Evolutionary conservation across 2,888 invertebrate species (phyloP).

Genomic region (Tipula helvola): DNA sequence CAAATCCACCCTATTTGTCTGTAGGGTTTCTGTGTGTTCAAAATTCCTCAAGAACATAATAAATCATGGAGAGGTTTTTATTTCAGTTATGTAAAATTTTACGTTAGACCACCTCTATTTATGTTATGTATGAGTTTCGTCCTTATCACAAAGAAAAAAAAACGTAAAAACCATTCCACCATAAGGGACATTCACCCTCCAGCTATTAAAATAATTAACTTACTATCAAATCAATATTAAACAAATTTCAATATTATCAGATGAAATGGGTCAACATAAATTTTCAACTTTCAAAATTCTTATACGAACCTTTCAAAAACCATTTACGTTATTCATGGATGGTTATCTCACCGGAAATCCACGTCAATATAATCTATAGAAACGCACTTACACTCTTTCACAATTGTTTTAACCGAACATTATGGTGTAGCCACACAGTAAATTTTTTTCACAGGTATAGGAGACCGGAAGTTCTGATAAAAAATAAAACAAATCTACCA

Average conservation of each 20-base stretch:
- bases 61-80: too few species aligned
- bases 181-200: not conserved
- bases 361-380: not conserved
- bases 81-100: too few species aligned
- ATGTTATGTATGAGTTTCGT: too few species aligned
- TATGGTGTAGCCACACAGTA: not conserved
- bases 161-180: not conserved
- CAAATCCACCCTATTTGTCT: too few species aligned
- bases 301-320: not conserved
- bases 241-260: not conserved
- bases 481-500: not conserved
- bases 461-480: not conserved
- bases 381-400: not conserved
- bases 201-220: not conserved
- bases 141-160: too few species aligned
- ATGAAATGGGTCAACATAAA: not conserved
- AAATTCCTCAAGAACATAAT: too few species aligned
- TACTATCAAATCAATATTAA: not conserved
- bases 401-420: not conserved
- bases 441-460: not conserved
- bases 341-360: not conserved
- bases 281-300: not conserved
- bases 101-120: too few species aligned
- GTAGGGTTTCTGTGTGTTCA: too few species aligned
- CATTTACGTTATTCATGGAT: not conserved